phyloP scores from a whole-genome alignment of 2,888 invertebrate species.

The Selenia dentaria region DNA sequence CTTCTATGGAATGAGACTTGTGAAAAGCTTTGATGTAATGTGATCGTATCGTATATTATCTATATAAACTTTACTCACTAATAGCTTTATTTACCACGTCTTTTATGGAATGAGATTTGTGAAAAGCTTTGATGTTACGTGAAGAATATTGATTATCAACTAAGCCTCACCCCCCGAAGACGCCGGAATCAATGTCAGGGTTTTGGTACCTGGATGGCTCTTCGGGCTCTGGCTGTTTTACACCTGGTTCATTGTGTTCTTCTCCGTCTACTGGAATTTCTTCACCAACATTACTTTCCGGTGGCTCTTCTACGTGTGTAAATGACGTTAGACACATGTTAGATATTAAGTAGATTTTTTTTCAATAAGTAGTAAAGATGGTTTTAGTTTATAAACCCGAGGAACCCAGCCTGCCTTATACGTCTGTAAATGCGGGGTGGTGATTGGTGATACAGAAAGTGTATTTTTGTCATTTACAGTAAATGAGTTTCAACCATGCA shows the following conservation, averaged over 20 bases:
- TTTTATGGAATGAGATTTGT: conserved; percentile 10
- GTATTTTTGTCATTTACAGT: too few relatives aligned
- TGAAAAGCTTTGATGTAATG: too few relatives aligned
- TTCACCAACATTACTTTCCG: conserved; percentile 27
- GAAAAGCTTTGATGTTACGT: conserved; percentile 25
- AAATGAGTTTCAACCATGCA: too few relatives aligned
- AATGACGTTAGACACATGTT: too few relatives aligned
- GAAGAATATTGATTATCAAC: conserved; percentile 34
- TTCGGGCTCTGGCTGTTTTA: conserved; percentile 39
- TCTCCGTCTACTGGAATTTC: conserved; percentile 35
- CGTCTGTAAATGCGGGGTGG: too few relatives aligned
- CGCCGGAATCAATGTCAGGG: conserved; percentile 65
- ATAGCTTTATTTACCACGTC: not conserved
- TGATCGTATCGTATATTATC: not conserved
- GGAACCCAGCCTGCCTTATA: too few relatives aligned
- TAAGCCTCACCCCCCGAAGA: conserved; percentile 67
- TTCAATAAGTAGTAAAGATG: too few relatives aligned
- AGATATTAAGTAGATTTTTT: too few relatives aligned
- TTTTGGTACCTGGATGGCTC: conserved; percentile 80
- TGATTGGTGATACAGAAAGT: too few relatives aligned
- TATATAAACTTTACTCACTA: too few relatives aligned
- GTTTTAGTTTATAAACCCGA: too few relatives aligned
- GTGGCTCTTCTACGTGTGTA: conserved; percentile 30
- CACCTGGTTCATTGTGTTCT: conserved; percentile 38
- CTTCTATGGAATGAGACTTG: too few relatives aligned